phyloP scores from a whole-genome alignment of 1,140 invertebrate genomes.

The Teleopsis dalmanni region DNA sequence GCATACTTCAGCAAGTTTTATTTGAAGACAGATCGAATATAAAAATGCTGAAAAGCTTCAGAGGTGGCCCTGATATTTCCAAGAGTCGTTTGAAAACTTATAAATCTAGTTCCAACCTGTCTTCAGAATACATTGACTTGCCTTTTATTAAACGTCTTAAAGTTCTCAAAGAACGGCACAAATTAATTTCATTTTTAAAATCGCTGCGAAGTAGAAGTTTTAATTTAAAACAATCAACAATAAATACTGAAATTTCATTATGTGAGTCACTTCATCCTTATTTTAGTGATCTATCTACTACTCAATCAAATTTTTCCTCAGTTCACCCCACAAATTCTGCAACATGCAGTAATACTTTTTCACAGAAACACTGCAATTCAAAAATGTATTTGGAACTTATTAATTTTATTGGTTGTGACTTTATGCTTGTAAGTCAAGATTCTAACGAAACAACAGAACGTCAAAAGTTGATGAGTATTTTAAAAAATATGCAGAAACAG shows the following conservation, averaged over 20 bases:
- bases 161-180: slow-evolving; percentile 79
- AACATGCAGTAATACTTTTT: slow-evolving; percentile 21
- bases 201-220: slow-evolving; percentile 65
- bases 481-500: slow-evolving; percentile 55
- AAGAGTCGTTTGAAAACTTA: slow-evolving; percentile 17
- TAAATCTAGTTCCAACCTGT: slow-evolving; percentile 71
- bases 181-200: slow-evolving; percentile 70
- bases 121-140: slow-evolving; percentile 78
- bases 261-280: slow-evolving; percentile 57
- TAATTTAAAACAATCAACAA: slow-evolving; percentile 68
- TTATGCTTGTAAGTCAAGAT: slow-evolving; percentile 56
- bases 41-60: too few species aligned
- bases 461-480: slow-evolving; percentile 71
- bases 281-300: slow-evolving; percentile 50
- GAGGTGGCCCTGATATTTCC: neutral
- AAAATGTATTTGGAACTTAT: slow-evolving; percentile 5
- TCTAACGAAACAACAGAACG: slow-evolving; percentile 77
- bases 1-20: too few species aligned
- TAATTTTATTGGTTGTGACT: slow-evolving; percentile 19
- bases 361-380: slow-evolving; percentile 16
- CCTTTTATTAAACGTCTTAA: slow-evolving; percentile 83
- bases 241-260: slow-evolving; percentile 49
- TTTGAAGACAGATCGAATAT: too few species aligned
- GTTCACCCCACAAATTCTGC: slow-evolving; percentile 31
- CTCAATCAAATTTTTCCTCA: slow-evolving; percentile 37